Percentiles rank a stretch among this genome's conserved stretches.
Evolutionary conservation across 2,797 vertebrate genomes (phyloP).

Genomic region (Chelon labrosus): DNA sequence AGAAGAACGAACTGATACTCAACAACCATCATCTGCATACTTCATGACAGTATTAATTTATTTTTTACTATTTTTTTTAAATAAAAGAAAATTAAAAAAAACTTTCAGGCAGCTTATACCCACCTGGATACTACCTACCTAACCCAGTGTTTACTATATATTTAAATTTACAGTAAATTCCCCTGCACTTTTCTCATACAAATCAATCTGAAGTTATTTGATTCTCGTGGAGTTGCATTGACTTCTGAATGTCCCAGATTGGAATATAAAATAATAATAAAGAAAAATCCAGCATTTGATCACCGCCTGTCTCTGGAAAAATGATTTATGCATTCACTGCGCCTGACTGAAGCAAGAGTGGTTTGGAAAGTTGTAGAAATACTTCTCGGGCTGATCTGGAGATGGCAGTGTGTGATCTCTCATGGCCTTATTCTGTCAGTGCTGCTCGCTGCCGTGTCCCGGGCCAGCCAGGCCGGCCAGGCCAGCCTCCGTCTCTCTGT

Average conservation of each 20-base stretch:
- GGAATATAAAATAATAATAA: slow-evolving; percentile 62
- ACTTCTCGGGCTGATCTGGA: slow-evolving; percentile 46
- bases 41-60: slow-evolving; percentile 65
- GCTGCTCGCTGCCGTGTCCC: slow-evolving; percentile 9
- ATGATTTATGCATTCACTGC: slow-evolving; percentile 35
- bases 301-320: slow-evolving; percentile 16
- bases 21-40: slow-evolving; percentile 34
- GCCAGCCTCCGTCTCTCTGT: slow-evolving; percentile 71
- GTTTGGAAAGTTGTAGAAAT: slow-evolving; percentile 11
- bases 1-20: slow-evolving; percentile 34
- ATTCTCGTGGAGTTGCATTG: slow-evolving; percentile 33
- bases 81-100: slow-evolving; percentile 22
- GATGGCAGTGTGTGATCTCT: slow-evolving; percentile 64
- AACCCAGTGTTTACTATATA: slow-evolving; percentile 37
- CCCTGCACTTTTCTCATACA: slow-evolving; percentile 39
- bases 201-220: slow-evolving; percentile 28
- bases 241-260: slow-evolving; percentile 50
- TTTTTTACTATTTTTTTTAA: slow-evolving; percentile 57
- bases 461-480: slow-evolving; percentile 27
- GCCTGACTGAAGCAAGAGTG: slow-evolving; percentile 6
- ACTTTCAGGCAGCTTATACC: slow-evolving; percentile 66
- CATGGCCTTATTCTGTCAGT: slow-evolving; percentile 53
- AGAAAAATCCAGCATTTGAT: slow-evolving; percentile 33
- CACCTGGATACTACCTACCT: slow-evolving; percentile 58
- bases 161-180: slow-evolving; percentile 27